Conservation (phyloP, 2,113 vertebrate genomes). For the Narcine bancroftii region DNA sequence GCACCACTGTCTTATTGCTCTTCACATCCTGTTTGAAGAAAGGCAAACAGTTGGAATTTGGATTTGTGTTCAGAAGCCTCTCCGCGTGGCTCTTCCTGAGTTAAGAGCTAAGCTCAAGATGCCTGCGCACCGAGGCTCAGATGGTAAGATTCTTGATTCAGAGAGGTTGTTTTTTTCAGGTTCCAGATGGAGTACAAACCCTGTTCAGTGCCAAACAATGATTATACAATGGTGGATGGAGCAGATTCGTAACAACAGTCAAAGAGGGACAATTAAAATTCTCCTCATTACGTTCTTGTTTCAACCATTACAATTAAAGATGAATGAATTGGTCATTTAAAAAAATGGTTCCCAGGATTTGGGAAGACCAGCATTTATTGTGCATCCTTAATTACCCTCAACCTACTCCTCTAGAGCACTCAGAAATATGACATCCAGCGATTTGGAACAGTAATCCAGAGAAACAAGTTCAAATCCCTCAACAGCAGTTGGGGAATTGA, state of each 20-base stretch:
- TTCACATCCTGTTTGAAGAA: slow-evolving; percentile 46
- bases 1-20: slow-evolving; percentile 48
- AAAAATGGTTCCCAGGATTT: no score
- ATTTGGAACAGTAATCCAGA: no score
- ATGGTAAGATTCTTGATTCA: background rate
- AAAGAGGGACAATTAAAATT: background rate
- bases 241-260: background rate
- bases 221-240: background rate
- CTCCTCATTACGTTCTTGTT: background rate
- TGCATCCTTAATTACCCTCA: no score
- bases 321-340: background rate
- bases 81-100: background rate
- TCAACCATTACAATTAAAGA: background rate
- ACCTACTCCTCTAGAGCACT: no score
- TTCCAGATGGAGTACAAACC: background rate
- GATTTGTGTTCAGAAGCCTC: background rate
- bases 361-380: no score
- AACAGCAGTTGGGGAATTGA: no score
- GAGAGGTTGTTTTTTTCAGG: background rate
- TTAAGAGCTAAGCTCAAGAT: background rate
- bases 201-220: background rate
- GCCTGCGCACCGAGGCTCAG: background rate
- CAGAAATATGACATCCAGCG: no score
- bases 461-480: no score
- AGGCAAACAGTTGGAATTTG: background rate